These are phyloP conservation scores for Corythaixoides concolor DNA, from an alignment of 2,113 vertebrate genomes.

Conservation along the genomic window DNA sequence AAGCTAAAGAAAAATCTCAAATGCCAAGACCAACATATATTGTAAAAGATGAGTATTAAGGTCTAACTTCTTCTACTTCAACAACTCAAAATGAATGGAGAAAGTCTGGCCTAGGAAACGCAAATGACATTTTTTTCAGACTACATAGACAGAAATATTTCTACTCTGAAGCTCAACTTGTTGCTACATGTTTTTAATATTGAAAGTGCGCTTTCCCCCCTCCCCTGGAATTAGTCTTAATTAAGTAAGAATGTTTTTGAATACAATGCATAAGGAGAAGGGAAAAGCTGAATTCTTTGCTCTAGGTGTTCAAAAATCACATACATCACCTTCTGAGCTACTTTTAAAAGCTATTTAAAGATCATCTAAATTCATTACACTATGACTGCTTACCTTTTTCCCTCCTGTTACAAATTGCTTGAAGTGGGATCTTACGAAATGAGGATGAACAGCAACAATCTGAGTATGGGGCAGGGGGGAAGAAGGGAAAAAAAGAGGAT, in stretches of 20 bases:
- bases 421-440: constrained; percentile 90
- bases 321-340: not conserved
- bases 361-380: not conserved
- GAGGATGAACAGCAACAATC: constrained; percentile 91
- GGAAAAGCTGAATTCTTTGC: not conserved
- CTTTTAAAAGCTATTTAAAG: not conserved
- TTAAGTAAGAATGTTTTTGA: not conserved
- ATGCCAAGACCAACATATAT: not conserved
- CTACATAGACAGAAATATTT: not conserved
- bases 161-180: not conserved
- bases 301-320: not conserved
- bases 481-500: not conserved
- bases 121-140: not conserved
- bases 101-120: not conserved
- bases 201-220: not conserved
- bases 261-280: not conserved
- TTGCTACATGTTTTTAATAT: not conserved
- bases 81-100: not conserved
- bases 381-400: constrained; percentile 85
- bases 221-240: not conserved
- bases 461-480: not conserved
- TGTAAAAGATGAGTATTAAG: not conserved
- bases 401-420: constrained; percentile 98
- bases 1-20: not conserved
- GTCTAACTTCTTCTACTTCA: not conserved